Conservation (phyloP, 2,797 vertebrate genomes). For the Microchirus variegatus region DNA sequence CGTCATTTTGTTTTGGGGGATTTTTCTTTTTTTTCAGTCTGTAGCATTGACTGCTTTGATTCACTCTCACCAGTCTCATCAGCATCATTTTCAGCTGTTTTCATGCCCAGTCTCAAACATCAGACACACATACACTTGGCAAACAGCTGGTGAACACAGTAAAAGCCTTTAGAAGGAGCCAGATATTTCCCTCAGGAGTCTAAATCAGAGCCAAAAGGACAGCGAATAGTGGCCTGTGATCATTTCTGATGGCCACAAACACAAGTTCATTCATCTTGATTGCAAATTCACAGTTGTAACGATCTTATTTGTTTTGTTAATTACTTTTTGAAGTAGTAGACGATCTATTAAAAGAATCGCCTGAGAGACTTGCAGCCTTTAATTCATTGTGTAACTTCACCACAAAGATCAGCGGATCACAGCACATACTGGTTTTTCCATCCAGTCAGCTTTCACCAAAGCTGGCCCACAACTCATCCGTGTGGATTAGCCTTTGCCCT, state of each 20-base stretch:
- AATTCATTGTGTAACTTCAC: too few species aligned
- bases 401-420: too few species aligned
- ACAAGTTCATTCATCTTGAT: not conserved
- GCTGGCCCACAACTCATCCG: slow-evolving; percentile 23
- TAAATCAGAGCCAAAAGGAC: not conserved
- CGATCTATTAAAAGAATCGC: too few species aligned
- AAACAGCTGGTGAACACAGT: not conserved
- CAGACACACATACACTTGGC: slow-evolving; percentile 2
- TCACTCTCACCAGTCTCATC: not conserved
- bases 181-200: not conserved
- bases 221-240: not conserved
- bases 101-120: not conserved
- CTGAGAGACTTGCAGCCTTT: not conserved
- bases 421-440: not conserved
- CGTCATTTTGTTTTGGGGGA: too few species aligned
- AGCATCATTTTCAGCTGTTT: slow-evolving; percentile 3
- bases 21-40: too few species aligned
- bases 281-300: not conserved
- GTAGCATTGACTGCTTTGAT: not conserved
- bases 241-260: not conserved
- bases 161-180: not conserved
- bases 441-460: slow-evolving; percentile 23
- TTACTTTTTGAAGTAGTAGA: not conserved
- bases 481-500: slow-evolving; percentile 38
- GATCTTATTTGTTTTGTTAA: not conserved